These are phyloP conservation scores for Eledone cirrhosa DNA, from an alignment of 2,888 invertebrate genomes.

Conservation along the genomic window DNA sequence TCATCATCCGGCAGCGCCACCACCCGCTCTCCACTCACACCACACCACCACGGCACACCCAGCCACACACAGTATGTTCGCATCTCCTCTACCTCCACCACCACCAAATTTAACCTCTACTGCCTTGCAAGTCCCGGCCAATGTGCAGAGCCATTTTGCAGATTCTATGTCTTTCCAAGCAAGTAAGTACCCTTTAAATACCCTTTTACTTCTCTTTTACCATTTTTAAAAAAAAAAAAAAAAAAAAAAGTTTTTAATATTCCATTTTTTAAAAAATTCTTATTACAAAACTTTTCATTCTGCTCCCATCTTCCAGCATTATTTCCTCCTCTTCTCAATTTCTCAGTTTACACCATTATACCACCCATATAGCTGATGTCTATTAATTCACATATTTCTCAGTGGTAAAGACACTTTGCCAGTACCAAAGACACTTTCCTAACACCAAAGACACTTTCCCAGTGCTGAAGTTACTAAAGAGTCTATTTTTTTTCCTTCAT, in stretches of 20 bases:
- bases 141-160: slow-evolving; percentile 22
- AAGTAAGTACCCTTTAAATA: slow-evolving; percentile 13
- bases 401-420: too few relatives aligned
- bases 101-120: slow-evolving; percentile 28
- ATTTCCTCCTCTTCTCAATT: too few relatives aligned
- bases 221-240: neutral
- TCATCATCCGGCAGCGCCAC: slow-evolving; percentile 7
- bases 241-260: neutral
- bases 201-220: neutral
- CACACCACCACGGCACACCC: slow-evolving; percentile 21
- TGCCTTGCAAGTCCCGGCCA: slow-evolving; percentile 27
- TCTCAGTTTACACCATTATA: too few relatives aligned
- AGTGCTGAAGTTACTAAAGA: too few relatives aligned
- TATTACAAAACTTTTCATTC: too few relatives aligned
- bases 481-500: too few relatives aligned
- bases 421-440: too few relatives aligned
- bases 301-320: too few relatives aligned
- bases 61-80: slow-evolving; percentile 24
- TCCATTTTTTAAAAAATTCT: neutral
- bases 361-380: too few relatives aligned
- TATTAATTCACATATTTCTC: too few relatives aligned
- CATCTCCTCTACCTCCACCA: slow-evolving; percentile 28
- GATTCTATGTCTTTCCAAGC: slow-evolving; percentile 28
- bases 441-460: too few relatives aligned
- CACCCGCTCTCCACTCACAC: slow-evolving; percentile 6